These are phyloP conservation scores for Crocallis elinguaria DNA, from an alignment of 2,888 invertebrate species.

Conservation along the genomic window DNA sequence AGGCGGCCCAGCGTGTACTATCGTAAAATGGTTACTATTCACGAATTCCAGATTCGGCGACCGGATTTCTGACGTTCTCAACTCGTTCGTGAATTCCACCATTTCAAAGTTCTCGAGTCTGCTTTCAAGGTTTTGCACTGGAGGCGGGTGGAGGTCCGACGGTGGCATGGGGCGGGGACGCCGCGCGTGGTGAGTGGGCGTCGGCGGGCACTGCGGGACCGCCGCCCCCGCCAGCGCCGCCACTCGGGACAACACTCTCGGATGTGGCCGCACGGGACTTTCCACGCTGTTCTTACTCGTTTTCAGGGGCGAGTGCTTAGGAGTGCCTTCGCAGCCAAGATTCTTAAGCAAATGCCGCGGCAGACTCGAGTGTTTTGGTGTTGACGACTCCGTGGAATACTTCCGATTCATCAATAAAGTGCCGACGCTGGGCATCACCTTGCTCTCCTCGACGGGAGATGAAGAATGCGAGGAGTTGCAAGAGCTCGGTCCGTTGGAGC, in stretches of 20 bases:
- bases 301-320: slow-evolving; percentile 73
- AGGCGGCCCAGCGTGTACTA: slow-evolving; percentile 79
- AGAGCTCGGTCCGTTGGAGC: slow-evolving; percentile 71
- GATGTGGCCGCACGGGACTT: slow-evolving; percentile 85
- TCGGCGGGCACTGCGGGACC: slow-evolving; percentile 91
- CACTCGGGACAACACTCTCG: slow-evolving; percentile 86
- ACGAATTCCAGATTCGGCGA: slow-evolving; percentile 83
- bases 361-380: slow-evolving; percentile 77
- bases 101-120: slow-evolving; percentile 71
- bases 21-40: slow-evolving; percentile 84
- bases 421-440: slow-evolving; percentile 66
- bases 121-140: slow-evolving; percentile 63
- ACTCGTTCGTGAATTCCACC: slow-evolving; percentile 78
- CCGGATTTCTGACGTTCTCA: slow-evolving; percentile 80
- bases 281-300: slow-evolving; percentile 52
- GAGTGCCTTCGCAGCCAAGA: slow-evolving; percentile 72
- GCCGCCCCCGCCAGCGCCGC: slow-evolving; percentile 82
- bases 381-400: slow-evolving; percentile 72
- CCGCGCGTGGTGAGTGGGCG: slow-evolving; percentile 93
- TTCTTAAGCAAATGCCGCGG: slow-evolving; percentile 76
- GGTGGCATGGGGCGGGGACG: slow-evolving; percentile 86
- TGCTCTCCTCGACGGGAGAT: slow-evolving; percentile 71
- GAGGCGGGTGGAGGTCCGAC: slow-evolving; percentile 82
- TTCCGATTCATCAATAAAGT: slow-evolving; percentile 75
- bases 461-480: slow-evolving; percentile 76